A percentile compares a stretch with the other conserved stretches of the same genome.
Conservation (phyloP, 2,797 vertebrate species). For the Chelon auratus region DNA sequence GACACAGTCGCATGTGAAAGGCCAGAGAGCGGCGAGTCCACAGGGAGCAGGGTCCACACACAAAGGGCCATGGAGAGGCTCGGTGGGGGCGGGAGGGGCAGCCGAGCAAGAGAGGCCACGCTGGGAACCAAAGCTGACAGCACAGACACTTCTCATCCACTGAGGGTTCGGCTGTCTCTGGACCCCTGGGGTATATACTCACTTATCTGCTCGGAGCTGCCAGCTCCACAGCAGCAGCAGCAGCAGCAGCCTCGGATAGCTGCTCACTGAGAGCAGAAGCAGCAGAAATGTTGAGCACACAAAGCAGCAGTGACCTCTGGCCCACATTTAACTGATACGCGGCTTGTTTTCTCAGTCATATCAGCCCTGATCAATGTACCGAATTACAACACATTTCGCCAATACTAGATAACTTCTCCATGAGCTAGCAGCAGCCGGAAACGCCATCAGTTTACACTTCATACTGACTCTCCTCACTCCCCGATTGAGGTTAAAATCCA, state of each 20-base stretch:
- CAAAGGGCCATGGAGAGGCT: constrained; percentile 79
- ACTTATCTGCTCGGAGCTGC: constrained; percentile 68
- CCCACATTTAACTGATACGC: constrained; percentile 65
- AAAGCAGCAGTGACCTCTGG: constrained; percentile 72
- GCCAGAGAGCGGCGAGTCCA: constrained; percentile 80
- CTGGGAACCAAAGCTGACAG: constrained; percentile 85
- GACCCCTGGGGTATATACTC: constrained; percentile 71
- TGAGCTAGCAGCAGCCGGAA: background rate
- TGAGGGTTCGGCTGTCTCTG: constrained; percentile 74
- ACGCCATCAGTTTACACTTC: constrained; percentile 6
- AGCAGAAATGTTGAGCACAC: constrained; percentile 53
- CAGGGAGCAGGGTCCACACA: constrained; percentile 80
- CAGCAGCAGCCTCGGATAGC: constrained; percentile 31
- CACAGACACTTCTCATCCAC: constrained; percentile 81
- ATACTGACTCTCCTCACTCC: background rate
- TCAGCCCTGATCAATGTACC: constrained; percentile 40
- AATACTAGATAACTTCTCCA: constrained; percentile 4
- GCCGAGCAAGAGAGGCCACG: constrained; percentile 68
- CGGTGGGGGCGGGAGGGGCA: constrained; percentile 53
- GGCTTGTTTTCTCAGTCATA: constrained; percentile 44
- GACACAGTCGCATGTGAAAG: constrained; percentile 88
- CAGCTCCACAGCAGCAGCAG: constrained; percentile 40
- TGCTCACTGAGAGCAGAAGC: constrained; percentile 33
- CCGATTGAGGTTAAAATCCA: constrained; percentile 12
- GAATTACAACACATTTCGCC: constrained; percentile 39